Conservation (phyloP, 2,797 vertebrate genomes). For the Lacerta bilineata region DNA sequence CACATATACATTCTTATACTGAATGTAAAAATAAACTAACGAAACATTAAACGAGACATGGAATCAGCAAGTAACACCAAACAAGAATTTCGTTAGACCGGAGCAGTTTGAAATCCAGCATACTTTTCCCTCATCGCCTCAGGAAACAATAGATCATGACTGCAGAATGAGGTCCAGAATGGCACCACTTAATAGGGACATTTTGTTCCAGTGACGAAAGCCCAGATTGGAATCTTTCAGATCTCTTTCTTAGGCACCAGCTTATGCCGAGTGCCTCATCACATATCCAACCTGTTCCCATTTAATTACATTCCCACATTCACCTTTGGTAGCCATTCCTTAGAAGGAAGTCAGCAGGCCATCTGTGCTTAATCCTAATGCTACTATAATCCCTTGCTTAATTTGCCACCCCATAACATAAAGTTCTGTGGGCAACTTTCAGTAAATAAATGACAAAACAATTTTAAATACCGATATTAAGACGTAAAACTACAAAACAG, state of each 20-base stretch:
- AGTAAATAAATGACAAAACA: too few species aligned
- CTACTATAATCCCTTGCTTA: neutral
- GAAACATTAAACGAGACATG: neutral
- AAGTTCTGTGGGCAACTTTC: neutral
- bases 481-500: too few species aligned
- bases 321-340: neutral
- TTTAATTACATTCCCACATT: constrained; percentile 2
- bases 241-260: constrained; percentile 7
- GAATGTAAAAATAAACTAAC: neutral
- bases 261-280: neutral
- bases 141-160: neutral
- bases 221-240: constrained; percentile 1
- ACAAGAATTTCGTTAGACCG: neutral
- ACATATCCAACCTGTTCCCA: neutral
- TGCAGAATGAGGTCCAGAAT: neutral
- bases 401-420: too few species aligned
- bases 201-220: neutral
- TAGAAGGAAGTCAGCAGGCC: neutral
- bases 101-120: neutral
- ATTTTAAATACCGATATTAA: too few species aligned
- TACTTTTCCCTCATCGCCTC: neutral
- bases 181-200: neutral
- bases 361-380: neutral
- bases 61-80: neutral
- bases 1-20: neutral